Conservation (phyloP, 2,113 vertebrate species). For the Nannospalax galili region DNA sequence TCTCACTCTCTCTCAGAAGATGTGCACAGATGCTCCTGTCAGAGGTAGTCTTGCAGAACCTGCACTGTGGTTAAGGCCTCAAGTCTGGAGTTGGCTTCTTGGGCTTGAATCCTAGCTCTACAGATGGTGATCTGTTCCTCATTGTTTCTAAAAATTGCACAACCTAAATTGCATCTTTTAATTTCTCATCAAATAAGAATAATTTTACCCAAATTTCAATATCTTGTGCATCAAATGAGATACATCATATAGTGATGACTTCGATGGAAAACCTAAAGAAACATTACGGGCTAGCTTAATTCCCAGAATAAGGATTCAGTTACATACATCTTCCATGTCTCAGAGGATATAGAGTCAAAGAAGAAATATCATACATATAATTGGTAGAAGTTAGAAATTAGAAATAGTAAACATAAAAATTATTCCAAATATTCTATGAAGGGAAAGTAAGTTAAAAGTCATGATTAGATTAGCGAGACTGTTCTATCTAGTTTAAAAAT, state of each 20-base stretch:
- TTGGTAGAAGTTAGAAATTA: slow-evolving; percentile 2
- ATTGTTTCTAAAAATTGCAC: neutral
- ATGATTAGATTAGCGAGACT: neutral
- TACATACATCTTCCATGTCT: neutral
- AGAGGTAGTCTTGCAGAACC: neutral
- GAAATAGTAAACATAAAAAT: neutral
- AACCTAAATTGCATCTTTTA: neutral
- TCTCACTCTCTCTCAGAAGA: neutral
- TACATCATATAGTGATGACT: neutral
- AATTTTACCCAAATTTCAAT: neutral
- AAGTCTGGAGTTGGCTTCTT: neutral
- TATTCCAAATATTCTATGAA: neutral
- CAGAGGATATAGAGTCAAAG: neutral
- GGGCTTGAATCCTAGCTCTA: neutral
- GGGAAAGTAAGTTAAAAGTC: neutral
- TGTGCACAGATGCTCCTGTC: neutral
- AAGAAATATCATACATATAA: neutral
- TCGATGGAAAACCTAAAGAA: neutral
- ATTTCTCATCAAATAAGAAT: neutral
- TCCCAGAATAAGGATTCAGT: slow-evolving; percentile 15
- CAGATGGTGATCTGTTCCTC: neutral
- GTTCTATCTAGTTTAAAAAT: neutral
- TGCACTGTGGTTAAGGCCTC: neutral
- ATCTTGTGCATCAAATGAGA: neutral
- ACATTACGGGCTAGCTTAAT: neutral